Conservation (phyloP, 2,113 vertebrate genomes). For the Otocyon megalotis region DNA sequence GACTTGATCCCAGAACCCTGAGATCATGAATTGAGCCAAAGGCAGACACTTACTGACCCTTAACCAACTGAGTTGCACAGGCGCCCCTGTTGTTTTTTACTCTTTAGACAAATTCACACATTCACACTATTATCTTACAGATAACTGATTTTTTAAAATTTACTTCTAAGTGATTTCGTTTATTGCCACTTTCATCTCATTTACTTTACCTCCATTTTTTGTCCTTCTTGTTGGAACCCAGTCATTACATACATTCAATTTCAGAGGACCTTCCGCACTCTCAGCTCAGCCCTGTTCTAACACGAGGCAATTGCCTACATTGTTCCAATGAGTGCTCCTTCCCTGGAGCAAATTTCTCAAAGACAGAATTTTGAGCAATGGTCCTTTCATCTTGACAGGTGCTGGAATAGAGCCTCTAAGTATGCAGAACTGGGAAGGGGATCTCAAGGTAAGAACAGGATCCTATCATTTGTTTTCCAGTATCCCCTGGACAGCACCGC, state of each 20-base stretch:
- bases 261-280: background rate
- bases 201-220: background rate
- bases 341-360: slow-evolving; percentile 42
- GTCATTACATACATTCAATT: background rate
- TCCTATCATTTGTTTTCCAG: background rate
- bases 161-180: slow-evolving; percentile 31
- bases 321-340: slow-evolving; percentile 50
- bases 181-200: background rate
- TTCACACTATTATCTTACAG: background rate
- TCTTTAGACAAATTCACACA: background rate
- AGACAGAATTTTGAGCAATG: background rate
- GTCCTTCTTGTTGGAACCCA: background rate
- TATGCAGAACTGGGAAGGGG: background rate
- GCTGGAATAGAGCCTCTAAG: background rate
- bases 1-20: no score
- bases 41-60: no score
- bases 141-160: background rate
- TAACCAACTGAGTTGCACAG: no score
- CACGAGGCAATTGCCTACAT: background rate
- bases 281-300: background rate
- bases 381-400: background rate
- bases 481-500: background rate
- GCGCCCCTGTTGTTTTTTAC: background rate
- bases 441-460: slow-evolving; percentile 5
- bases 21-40: no score